phyloP scores from a whole-genome alignment of 2,113 vertebrate species.

The Vulpes vulpes region DNA sequence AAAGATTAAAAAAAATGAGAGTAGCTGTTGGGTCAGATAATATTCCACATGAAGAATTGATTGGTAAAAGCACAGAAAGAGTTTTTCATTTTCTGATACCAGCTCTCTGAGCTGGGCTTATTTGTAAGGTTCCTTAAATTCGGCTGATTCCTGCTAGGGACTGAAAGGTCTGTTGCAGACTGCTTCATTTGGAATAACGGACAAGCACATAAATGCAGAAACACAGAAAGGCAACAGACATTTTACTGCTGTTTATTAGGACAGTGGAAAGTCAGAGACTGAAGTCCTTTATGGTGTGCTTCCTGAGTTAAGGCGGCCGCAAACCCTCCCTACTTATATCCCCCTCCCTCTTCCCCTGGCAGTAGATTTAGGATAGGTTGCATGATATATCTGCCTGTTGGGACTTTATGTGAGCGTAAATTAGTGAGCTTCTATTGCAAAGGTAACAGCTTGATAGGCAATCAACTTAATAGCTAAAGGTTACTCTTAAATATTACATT shows the following conservation, averaged over 20 bases:
- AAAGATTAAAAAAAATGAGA: not conserved
- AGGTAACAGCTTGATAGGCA: slow-evolving; percentile 56
- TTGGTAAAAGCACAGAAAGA: not conserved
- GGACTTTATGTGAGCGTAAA: slow-evolving; percentile 57
- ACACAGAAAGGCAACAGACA: not conserved
- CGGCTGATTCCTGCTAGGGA: not conserved
- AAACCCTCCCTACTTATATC: not conserved
- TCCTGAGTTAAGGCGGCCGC: not conserved
- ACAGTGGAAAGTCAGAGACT: not conserved
- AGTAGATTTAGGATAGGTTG: not conserved
- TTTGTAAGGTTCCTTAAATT: slow-evolving; percentile 23
- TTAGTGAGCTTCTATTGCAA: slow-evolving; percentile 23
- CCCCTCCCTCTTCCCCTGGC: not conserved
- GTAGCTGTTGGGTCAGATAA: slow-evolving; percentile 27
- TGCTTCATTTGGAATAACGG: not conserved
- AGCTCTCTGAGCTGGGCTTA: not conserved
- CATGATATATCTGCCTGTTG: not conserved
- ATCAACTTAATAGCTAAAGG: slow-evolving; percentile 71
- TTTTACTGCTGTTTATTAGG: not conserved
- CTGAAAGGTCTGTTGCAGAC: not conserved
- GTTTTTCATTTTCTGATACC: slow-evolving; percentile 61
- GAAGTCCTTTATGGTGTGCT: not conserved
- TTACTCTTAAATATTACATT: slow-evolving; percentile 76
- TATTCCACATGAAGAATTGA: slow-evolving; percentile 21
- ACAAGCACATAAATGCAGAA: not conserved